A percentile compares a stretch with the other conserved stretches of the same genome.
These are phyloP conservation scores for Augiades crinisus DNA, from an alignment of 2,888 invertebrate species.

Conservation along the genomic window DNA sequence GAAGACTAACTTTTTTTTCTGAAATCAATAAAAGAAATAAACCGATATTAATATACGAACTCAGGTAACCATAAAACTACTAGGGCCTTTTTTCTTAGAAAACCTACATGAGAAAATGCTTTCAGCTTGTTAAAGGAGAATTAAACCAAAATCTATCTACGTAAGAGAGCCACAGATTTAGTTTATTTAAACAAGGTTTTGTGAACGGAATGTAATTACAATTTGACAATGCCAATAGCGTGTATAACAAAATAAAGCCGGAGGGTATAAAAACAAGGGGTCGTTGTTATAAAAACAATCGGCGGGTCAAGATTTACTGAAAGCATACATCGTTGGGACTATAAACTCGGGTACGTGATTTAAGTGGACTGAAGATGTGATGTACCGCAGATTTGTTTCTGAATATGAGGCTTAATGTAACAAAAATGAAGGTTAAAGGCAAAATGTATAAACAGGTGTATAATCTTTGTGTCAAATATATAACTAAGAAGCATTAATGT, in stretches of 20 bases:
- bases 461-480: too few relatives aligned
- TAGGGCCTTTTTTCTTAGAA: too few relatives aligned
- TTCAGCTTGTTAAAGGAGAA: background rate
- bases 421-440: too few relatives aligned
- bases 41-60: too few relatives aligned
- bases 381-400: background rate
- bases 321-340: constrained; percentile 29
- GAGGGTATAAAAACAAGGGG: constrained; percentile 57
- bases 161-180: constrained; percentile 26
- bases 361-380: background rate
- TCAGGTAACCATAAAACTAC: too few relatives aligned
- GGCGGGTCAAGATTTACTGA: constrained; percentile 46
- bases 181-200: constrained; percentile 36
- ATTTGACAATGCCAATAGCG: constrained; percentile 46
- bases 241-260: constrained; percentile 52
- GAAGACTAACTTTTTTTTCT: too few relatives aligned
- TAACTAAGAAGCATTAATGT: too few relatives aligned
- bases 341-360: constrained; percentile 6
- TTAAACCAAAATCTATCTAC: background rate
- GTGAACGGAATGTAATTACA: constrained; percentile 58
- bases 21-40: too few relatives aligned
- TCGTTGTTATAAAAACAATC: constrained; percentile 49
- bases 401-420: too few relatives aligned
- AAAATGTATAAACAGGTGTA: too few relatives aligned
- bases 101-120: background rate